Conservation (phyloP, 23 tunicate species). For the Clavelina lepadiformis region DNA sequence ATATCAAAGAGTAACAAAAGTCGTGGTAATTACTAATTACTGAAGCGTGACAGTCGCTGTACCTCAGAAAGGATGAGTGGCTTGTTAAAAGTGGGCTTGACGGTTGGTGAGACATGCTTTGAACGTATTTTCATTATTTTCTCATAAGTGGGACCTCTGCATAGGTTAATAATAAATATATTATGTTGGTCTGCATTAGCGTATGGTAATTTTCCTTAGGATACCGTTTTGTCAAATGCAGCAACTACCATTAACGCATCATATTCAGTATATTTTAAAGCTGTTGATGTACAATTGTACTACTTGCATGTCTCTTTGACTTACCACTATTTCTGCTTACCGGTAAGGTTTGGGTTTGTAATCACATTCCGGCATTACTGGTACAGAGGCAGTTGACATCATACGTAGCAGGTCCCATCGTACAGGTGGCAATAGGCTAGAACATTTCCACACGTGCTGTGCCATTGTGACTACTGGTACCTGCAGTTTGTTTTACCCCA, state of each 20-base stretch:
- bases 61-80: conserved; percentile 79
- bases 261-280: too few species aligned
- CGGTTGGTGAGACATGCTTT: conserved; percentile 34
- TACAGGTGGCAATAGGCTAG: too few species aligned
- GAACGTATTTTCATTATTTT: conserved; percentile 20
- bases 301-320: neutral
- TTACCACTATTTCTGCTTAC: conserved; percentile 15
- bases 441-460: too few species aligned
- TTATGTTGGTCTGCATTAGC: too few species aligned
- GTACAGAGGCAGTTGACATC: conserved; percentile 8
- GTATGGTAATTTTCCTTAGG: too few species aligned
- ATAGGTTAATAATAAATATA: too few species aligned
- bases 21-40: too few species aligned
- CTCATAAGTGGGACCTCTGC: conserved; percentile 57
- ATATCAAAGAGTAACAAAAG: too few species aligned
- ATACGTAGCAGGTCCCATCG: neutral
- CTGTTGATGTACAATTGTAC: neutral
- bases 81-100: conserved; percentile 38
- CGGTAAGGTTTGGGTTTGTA: conserved; percentile 49
- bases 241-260: conserved; percentile 6
- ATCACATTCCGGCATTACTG: conserved; percentile 53
- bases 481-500: too few species aligned
- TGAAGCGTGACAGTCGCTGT: too few species aligned
- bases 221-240: too few species aligned
- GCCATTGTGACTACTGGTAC: too few species aligned